Evolutionary conservation across 2,888 invertebrate species (phyloP), one percentile per base, ranked within the genome.

Genomic region (Limenitis camilla): DNA sequence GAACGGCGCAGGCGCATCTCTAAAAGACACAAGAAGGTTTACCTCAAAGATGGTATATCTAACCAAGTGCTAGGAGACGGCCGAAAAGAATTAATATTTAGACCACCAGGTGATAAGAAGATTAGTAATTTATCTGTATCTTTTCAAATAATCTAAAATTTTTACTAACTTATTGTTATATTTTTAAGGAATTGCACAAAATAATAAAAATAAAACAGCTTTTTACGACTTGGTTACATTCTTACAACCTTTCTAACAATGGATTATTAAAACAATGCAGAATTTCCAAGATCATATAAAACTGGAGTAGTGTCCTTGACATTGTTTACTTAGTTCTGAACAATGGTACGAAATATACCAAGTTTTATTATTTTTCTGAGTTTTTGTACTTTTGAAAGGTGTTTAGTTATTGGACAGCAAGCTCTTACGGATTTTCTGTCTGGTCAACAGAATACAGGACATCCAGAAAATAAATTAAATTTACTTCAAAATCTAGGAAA

Each of bases 51-150:
- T 3, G 65, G 66, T 4, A 32, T 48, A 4, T 43, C 61, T 3
- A 62, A 61, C 33, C 69, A 68, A 1, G 33, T 63, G 2, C 49
- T 73, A 30, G 56, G 56, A 0, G 51, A 66, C 40, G 77, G 76
- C 1, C 70, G 64, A 33, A 81, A 78, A 50, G 67, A 78, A 51
- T 49, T 82, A 3, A 52, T 82, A 11, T 81, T 83, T 50, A 71
- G 62, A 39, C 71, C 81, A 4, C 68, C 75, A 1, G 40, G 44
- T 3, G 62, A 77, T 43, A 76, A 71, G 56, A 74, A 63, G 53
- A 80, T 82, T 19, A 73, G 70, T 49, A 80, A 81, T 60, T 59
- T 83, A 28, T 74, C 82, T 8, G 63, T 83, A 8, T 74, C 80
- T 4, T 82, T 83, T 57, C 68, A 76, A 59, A 64, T 82, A 50